Evolutionary conservation across 1,140 invertebrate genomes (phyloP).

Genomic region (Papilio glaucus): DNA sequence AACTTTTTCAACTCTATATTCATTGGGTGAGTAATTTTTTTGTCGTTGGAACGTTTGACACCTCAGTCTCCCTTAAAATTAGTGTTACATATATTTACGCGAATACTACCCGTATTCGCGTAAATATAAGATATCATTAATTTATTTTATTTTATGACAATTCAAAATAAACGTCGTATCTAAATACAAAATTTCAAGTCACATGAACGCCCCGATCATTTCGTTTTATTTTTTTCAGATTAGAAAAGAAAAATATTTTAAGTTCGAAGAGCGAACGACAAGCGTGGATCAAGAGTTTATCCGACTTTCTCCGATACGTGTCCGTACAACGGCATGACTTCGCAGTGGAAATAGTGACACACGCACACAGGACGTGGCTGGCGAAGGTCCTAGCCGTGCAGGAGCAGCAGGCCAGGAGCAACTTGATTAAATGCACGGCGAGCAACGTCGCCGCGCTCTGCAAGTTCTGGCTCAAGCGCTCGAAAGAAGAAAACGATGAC

Average conservation of each 20-base stretch:
- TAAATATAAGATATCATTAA: no score
- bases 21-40: conserved; percentile 58
- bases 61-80: no score
- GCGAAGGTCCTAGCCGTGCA: conserved; percentile 41
- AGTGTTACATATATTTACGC: no score
- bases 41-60: no score
- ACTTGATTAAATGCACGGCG: conserved; percentile 54
- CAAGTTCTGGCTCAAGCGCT: conserved; percentile 62
- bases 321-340: conserved; percentile 48
- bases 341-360: conserved; percentile 48
- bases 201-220: no score
- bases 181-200: no score
- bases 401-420: conserved; percentile 37
- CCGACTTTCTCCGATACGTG: conserved; percentile 58
- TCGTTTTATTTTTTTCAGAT: conserved; percentile 46
- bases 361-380: conserved; percentile 61
- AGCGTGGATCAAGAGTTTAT: conserved; percentile 57
- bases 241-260: conserved; percentile 57
- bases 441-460: conserved; percentile 51
- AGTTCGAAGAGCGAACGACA: conserved; percentile 64
- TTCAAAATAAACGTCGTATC: background rate
- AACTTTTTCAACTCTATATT: conserved; percentile 56
- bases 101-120: no score
- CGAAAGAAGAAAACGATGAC: conserved; percentile 46
- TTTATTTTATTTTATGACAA: background rate